Conservation (phyloP, 2,888 invertebrate genomes). For the Tetramorium bicarinatum region DNA sequence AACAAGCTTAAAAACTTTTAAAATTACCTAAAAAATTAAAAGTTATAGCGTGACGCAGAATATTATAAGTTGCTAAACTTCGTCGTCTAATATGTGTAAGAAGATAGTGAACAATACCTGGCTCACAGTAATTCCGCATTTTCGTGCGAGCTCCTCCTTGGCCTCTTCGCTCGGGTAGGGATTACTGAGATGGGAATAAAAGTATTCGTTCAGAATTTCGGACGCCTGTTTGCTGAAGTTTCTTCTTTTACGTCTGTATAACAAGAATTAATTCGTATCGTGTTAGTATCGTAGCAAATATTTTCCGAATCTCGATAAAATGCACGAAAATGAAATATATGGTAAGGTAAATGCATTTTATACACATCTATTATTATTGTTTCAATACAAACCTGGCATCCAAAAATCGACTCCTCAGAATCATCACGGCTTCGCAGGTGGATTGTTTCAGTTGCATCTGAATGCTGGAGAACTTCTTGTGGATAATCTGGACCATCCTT, state of each 20-base stretch:
- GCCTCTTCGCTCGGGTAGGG: constrained; percentile 99
- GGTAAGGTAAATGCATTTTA: neutral
- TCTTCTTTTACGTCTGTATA: constrained; percentile 93
- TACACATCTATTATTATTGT: neutral
- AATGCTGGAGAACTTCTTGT: constrained; percentile 99
- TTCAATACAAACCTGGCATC: constrained; percentile 88
- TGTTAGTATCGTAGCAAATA: neutral
- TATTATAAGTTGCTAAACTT: constrained; percentile 31
- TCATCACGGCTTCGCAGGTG: constrained; percentile 99
- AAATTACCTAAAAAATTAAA: constrained; percentile 32
- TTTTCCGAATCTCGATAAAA: neutral
- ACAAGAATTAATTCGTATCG: constrained; percentile 39
- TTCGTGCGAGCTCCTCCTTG: constrained; percentile 99
- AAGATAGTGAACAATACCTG: constrained; percentile 89
- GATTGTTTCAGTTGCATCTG: constrained; percentile 99
- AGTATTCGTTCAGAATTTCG: constrained; percentile 99
- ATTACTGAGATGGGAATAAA: constrained; percentile 99
- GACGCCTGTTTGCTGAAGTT: constrained; percentile 99
- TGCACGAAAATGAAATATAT: neutral
- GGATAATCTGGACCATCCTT: constrained; percentile 99
- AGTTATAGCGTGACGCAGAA: neutral
- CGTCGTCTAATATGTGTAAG: neutral
- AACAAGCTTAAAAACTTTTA: constrained; percentile 3
- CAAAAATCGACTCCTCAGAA: constrained; percentile 94
- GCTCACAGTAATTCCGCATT: constrained; percentile 99